Evolutionary conservation across 2,888 invertebrate genomes (phyloP), one percentile per base, ranked within the genome.

Genomic region (Matsumyia berberina): DNA sequence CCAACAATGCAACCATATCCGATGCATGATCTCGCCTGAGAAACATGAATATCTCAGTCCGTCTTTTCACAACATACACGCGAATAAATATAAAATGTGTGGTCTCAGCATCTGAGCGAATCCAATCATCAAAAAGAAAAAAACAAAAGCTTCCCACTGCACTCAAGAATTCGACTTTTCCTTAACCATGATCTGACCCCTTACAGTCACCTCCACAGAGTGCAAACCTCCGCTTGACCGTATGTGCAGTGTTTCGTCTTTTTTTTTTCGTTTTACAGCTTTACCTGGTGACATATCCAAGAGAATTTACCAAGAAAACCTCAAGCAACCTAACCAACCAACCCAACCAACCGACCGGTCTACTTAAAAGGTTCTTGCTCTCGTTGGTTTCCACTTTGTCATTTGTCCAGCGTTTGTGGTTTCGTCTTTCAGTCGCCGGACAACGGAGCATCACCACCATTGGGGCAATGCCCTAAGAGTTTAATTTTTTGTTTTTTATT

Each of bases 351-450:
- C 37, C 39, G 24, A 78, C 78, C 78, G 83, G 83, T 83, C 73
- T 78, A 83, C 78, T 73, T 69, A 58, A 83, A 73, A 83, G 78
- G 83, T 83, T 83, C 83, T 83, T 78, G 83, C 35, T 64, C 83
- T 73, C 66, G 64, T 39, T 55, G 46, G 35, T 11, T 24, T 24
- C 4, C 24, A 24, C 4, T 24, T 24, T 24, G 24, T 24, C 24
- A 24, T 24, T 42, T 31, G 70, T 70, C 55, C 17, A 46, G 31
- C 12, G 9, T 11, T 37, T 44, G 46, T 17, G 29, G 51, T 7
- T 19, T 29, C 15, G 66, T 24, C 24, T 24, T 24, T 24, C 24
- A 24, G 24, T 24, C 4, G 24, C 4, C 4, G 24, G 24, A 24
- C 24, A 24, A 24, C 24, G 24, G 24, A 24, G n/a, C n/a, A n/a